A percentile compares a stretch with the other conserved stretches of the same genome.
These are phyloP conservation scores for Zaprionus africanus DNA, from an alignment of 1,140 invertebrate genomes.

Conservation along the genomic window DNA sequence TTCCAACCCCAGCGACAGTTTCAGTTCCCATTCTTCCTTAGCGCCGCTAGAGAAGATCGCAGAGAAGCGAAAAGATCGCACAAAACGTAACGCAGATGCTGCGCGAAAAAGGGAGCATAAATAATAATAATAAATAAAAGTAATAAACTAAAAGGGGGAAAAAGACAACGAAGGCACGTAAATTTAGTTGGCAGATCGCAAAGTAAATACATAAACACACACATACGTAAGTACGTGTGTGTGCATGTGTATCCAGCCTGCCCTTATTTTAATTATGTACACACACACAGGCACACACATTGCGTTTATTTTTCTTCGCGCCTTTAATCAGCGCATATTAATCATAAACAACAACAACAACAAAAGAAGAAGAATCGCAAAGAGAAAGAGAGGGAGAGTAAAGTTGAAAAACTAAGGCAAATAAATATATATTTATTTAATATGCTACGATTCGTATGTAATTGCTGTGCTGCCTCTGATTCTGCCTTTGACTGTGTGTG, in stretches of 20 bases:
- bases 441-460: conserved; percentile 8
- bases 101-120: conserved; percentile 40
- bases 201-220: conserved; percentile 5
- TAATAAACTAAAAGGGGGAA: conserved; percentile 39
- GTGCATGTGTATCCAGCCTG: conserved; percentile 28
- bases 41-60: conserved; percentile 65
- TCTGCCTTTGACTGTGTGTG: not conserved
- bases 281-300: not conserved
- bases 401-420: conserved; percentile 7
- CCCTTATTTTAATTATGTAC: conserved; percentile 38
- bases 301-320: conserved; percentile 30
- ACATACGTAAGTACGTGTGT: not conserved
- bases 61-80: conserved; percentile 48
- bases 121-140: conserved; percentile 48
- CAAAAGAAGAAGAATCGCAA: conserved; percentile 21
- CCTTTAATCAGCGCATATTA: conserved; percentile 75
- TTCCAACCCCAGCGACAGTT: not conserved
- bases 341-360: conserved; percentile 61
- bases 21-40: conserved; percentile 1
- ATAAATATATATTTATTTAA: conserved; percentile 14
- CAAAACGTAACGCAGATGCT: conserved; percentile 78
- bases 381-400: not conserved
- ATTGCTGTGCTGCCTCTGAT: not conserved
- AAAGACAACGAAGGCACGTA: conserved; percentile 51
- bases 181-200: conserved; percentile 69